Percentiles rank a stretch among this genome's conserved stretches.
Evolutionary conservation across 2,113 vertebrate genomes (phyloP).

Genomic region (Acanthisitta chloris): DNA sequence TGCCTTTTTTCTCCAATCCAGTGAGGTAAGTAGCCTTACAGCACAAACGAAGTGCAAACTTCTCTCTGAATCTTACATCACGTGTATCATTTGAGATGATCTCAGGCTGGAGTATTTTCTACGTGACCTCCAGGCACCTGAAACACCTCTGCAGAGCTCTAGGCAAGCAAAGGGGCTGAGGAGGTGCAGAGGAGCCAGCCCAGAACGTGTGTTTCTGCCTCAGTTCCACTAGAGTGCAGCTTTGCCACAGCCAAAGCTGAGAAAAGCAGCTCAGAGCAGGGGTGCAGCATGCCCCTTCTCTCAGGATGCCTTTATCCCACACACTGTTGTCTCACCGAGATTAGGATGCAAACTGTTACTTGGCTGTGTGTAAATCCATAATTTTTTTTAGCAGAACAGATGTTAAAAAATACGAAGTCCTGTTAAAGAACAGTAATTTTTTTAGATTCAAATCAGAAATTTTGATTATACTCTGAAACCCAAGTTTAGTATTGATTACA

Average conservation of each 20-base stretch:
- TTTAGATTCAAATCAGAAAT: not conserved
- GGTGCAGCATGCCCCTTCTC: not conserved
- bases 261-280: not conserved
- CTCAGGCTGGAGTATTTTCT: not conserved
- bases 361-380: not conserved
- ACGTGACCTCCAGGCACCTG: not conserved
- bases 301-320: not conserved
- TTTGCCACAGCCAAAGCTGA: not conserved
- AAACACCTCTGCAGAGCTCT: not conserved
- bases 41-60: rapidly evolving
- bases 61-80: no score
- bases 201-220: not conserved
- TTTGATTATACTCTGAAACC: not conserved
- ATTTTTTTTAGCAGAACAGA: not conserved
- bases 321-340: not conserved
- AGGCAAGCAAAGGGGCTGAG: no score
- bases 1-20: not conserved
- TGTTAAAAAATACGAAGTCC: not conserved
- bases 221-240: conserved; percentile 45
- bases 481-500: not conserved
- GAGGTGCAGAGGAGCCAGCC: not conserved
- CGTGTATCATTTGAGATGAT: no score
- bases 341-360: not conserved
- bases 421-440: not conserved
- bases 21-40: rapidly evolving